A percentile compares a stretch with the other conserved stretches of the same genome.
Evolutionary conservation across 2,797 vertebrate species (phyloP).

Genomic region (Falco naumanni): DNA sequence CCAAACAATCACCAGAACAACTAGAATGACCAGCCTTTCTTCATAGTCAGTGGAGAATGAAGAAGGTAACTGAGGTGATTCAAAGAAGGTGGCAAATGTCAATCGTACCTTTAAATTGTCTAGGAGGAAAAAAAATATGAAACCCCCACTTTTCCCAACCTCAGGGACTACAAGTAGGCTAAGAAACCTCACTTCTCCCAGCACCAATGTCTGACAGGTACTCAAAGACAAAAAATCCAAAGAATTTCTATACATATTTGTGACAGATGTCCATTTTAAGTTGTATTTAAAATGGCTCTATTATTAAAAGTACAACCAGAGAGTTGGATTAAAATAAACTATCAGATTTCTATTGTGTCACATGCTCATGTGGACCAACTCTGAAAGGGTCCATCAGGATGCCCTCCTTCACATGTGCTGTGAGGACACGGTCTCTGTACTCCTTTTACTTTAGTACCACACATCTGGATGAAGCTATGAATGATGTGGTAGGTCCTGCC

Average conservation of each 20-base stretch:
- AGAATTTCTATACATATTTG: background rate
- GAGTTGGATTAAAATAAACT: background rate
- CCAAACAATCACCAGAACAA: background rate
- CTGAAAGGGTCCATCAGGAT: background rate
- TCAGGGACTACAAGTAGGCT: background rate
- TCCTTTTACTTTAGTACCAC: background rate
- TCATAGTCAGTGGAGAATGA: background rate
- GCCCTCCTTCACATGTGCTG: background rate
- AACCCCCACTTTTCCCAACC: background rate
- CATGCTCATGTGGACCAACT: background rate
- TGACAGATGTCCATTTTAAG: background rate
- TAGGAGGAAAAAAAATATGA: background rate
- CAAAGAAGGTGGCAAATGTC: background rate
- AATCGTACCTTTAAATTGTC: background rate
- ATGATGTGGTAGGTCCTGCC: accelerated
- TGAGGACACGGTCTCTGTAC: background rate
- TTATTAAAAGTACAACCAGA: background rate
- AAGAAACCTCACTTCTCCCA: background rate
- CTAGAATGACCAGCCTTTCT: background rate
- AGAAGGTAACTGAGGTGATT: background rate
- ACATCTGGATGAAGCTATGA: background rate
- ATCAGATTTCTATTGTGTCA: background rate
- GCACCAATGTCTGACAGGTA: background rate
- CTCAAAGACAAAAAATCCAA: background rate
- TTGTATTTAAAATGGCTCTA: background rate